These are phyloP conservation scores for Phrynosoma blainvillii DNA, from an alignment of 2,113 vertebrate genomes.

Conservation along the genomic window DNA sequence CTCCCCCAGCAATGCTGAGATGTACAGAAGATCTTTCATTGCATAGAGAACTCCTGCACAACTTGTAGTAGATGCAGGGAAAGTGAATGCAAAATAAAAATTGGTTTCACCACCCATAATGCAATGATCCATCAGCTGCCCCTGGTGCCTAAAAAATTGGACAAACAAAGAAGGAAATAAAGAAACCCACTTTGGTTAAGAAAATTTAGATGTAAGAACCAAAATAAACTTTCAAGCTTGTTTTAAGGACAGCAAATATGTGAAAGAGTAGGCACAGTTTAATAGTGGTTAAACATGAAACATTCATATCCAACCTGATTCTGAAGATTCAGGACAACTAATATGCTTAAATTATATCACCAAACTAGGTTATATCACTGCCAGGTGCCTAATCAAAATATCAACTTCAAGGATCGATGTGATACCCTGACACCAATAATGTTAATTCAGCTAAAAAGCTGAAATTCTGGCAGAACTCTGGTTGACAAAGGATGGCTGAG, in stretches of 20 bases:
- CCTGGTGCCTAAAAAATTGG: background rate
- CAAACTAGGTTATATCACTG: background rate
- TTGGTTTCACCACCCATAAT: no score
- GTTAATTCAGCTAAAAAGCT: constrained; percentile 17
- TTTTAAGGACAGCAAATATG: background rate
- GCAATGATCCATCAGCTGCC: no score
- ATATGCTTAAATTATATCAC: background rate
- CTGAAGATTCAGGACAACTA: background rate
- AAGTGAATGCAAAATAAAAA: no score
- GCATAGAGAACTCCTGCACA: no score
- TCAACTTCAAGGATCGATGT: background rate
- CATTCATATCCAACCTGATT: background rate
- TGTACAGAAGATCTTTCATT: no score
- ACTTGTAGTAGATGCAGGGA: no score
- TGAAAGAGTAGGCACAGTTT: background rate
- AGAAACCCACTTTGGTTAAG: background rate
- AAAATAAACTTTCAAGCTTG: background rate
- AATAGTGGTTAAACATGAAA: constrained; percentile 1
- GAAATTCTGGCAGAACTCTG: constrained; percentile 8
- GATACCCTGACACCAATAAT: background rate
- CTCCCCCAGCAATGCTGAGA: no score
- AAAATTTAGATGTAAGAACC: background rate
- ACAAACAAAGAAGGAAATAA: background rate
- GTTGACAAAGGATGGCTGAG: constrained; percentile 15
- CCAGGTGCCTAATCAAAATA: constrained; percentile 3